Percentiles rank a stretch among this genome's conserved stretches.
These are phyloP conservation scores for Ahaetulla prasina DNA, from an alignment of 2,113 vertebrate genomes.

Conservation along the genomic window DNA sequence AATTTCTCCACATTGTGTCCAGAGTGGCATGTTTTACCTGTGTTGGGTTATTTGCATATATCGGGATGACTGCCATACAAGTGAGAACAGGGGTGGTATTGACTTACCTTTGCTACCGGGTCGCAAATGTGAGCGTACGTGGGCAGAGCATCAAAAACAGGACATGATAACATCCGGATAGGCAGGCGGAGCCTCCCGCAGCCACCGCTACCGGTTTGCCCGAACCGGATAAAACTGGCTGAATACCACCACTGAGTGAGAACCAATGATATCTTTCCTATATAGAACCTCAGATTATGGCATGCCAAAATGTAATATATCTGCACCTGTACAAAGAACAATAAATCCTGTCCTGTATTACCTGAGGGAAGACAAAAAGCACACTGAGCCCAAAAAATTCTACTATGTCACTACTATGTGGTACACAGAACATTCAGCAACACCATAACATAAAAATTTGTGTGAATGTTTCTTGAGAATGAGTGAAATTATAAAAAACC, in stretches of 20 bases:
- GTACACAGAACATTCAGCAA: neutral
- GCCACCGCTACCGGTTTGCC: too few species aligned
- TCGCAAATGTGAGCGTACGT: too few species aligned
- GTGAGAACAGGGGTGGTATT: too few species aligned
- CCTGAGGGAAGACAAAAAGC: constrained; percentile 28
- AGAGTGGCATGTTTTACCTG: neutral
- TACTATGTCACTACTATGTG: neutral
- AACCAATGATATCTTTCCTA: neutral
- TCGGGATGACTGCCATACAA: neutral
- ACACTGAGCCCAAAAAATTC: constrained; percentile 22
- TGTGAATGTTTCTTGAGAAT: neutral
- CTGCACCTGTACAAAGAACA: constrained; percentile 23
- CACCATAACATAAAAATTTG: neutral
- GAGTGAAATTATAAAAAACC: neutral
- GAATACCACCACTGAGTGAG: too few species aligned
- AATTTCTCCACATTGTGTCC: neutral
- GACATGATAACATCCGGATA: too few species aligned
- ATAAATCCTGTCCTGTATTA: constrained; percentile 37
- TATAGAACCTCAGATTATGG: neutral
- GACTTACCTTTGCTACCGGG: too few species aligned
- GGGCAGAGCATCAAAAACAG: too few species aligned
- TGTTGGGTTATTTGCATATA: neutral
- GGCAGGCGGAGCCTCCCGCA: too few species aligned
- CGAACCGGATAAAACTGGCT: too few species aligned
- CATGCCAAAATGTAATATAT: neutral